Base-by-base conservation (phyloP, 2,888 invertebrate species). In the Aspidiotus rigidus region DNA sequence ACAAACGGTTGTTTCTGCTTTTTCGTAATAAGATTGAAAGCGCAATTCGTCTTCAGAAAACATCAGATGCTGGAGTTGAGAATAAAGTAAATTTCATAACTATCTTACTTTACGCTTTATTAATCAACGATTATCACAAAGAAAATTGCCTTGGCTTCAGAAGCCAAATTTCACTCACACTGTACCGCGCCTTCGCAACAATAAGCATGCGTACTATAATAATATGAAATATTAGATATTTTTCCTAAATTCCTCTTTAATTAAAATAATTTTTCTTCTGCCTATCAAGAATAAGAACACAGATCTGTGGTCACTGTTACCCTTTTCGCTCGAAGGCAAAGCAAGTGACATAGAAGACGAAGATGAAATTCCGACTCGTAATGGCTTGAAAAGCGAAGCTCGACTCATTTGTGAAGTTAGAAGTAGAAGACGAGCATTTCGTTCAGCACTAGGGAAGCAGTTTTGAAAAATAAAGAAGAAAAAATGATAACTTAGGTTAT, bases 381-480 rank as follows among this genome's bases (percentile, higher is more conserved):
- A 85, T 72, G 86, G 84, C 77, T 79, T 92, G 71, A 92, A 91
- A 79, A 81, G 89, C 70, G 91, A 91, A 77, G 90, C 91, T 0
- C 89, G 90, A 75, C 78, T 91, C 17, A 88, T 92, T 60, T 84
- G 91, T 3, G 91, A 92, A 77, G 87, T 90, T 8, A 90, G 90
- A 76, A 87, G 87, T 72, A 81, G 90, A 49, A 82, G 90, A 62
- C 90, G 89, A 77, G 87, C 87, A 7, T 85, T 86, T 74, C 69
- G 70, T 60, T 42, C 59, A 10, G 41, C 55, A 7, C 16, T 66
- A 7, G 66, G 57, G 10, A 66, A 66, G 56, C 59, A 59, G 28
- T 64, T 55, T 39, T 59, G 28, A 28, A n/a, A 53, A 53, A 53
- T n/a, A n/a, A n/a, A n/a, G n/a, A n/a, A n/a, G n/a, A 11, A 15